Conservation (phyloP, 2,888 invertebrate genomes). For the Oxytorus armatus region DNA sequence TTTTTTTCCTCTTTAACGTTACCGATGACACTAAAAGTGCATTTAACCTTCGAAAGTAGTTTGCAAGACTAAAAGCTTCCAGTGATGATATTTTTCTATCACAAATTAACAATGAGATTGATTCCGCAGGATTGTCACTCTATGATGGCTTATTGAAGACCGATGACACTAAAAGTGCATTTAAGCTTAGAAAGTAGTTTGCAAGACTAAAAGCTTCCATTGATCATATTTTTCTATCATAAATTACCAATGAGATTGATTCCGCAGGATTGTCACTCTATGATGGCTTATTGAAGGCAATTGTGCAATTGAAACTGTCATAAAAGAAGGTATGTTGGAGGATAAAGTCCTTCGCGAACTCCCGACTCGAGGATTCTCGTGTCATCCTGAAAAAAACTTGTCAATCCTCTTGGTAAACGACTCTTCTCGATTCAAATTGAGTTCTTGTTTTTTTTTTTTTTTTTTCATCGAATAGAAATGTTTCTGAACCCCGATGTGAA, state of each 20-base stretch:
- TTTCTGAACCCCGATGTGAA: too few species aligned
- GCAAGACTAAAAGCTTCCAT: neutral
- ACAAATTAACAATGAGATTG: neutral
- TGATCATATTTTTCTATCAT: neutral
- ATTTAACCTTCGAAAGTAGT: too few species aligned
- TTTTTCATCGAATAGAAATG: too few species aligned
- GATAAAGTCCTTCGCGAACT: neutral
- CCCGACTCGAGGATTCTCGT: conserved; percentile 6
- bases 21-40: too few species aligned
- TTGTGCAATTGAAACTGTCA: conserved; percentile 23
- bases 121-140: neutral
- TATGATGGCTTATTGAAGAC: neutral
- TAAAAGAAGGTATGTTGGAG: neutral
- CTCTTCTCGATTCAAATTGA: conserved; percentile 42
- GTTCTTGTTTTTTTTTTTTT: too few species aligned
- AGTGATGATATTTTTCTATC: neutral
- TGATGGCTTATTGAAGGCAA: neutral
- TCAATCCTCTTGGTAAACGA: conserved; percentile 1
- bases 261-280: conserved; percentile 2
- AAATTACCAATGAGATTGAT: neutral
- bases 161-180: too few species aligned
- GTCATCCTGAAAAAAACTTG: conserved; percentile 8
- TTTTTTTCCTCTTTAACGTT: too few species aligned
- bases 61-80: neutral
- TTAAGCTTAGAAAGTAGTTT: too few species aligned